Base-by-base conservation (phyloP, 1,140 invertebrate genomes). In the Rhopalosiphum maidis region DNA sequence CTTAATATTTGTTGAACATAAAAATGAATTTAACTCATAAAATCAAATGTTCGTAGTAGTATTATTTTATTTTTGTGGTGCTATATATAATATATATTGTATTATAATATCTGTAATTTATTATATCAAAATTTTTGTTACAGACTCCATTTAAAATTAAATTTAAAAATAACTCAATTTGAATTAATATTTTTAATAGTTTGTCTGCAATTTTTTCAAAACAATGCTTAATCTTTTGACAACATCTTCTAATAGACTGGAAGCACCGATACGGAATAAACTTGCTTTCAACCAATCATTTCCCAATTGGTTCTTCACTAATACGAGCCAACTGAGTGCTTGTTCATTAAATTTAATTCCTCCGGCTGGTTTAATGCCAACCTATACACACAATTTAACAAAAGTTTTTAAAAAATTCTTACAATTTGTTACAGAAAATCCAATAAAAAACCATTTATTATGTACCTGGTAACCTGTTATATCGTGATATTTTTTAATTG, bases 321-420 rank as follows among this genome's bases (percentile, higher is more conserved):
- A 95, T 25, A 97, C 96, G 93, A 99, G 95, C 98, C 98, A 99
- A 48, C 97, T 96, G 55, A 99, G 95, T 0, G 98, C 97, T 95
- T 99, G 98, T 93, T 97, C 96, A 1, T 97, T 96, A n/a, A 97
- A 98, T 94, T 97, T 96, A 90, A 99, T 98, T 43, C 99, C 99
- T 88, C 99, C 99, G 86, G 99, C 99, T 93, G 99, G 98, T 95
- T 99, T 99, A 55, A 99, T 97, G 5, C 99, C 99, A 94, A 99
- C 97, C 97, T 98, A 94, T 94, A 95, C 95, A n/a, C 60, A 77
- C 18, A 77, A 15, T 77, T 77, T 77, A 77, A n/a, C 15, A n/a
- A 68, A n/a, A 77, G 60, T 77, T 77, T 77, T n/a, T n/a, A 77
- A 77, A 77, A 15, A 18, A 77, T n/a, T n/a, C 30, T 4, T 77